A percentile compares a stretch with the other conserved stretches of the same genome.
Evolutionary conservation across 2,113 vertebrate genomes (phyloP).

Genomic region (Macrotis lagotis): DNA sequence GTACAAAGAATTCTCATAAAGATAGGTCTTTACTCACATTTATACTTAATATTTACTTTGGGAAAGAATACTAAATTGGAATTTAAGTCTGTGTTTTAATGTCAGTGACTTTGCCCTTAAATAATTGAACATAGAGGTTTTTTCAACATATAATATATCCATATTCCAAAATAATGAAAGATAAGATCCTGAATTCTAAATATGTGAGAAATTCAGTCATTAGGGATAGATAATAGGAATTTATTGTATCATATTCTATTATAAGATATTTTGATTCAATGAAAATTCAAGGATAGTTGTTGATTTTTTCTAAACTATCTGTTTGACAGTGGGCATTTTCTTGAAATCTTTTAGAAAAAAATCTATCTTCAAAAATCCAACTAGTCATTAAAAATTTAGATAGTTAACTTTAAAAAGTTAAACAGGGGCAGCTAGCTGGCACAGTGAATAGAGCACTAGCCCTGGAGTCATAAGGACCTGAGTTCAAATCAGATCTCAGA

Average conservation of each 20-base stretch:
- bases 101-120: not conserved
- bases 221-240: not conserved
- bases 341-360: not conserved
- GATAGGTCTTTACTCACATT: not conserved
- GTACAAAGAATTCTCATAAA: not conserved
- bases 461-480: too few species aligned
- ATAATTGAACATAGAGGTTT: not conserved
- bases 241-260: not conserved
- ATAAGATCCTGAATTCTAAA: not conserved
- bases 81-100: not conserved
- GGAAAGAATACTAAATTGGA: not conserved
- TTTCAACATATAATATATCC: not conserved
- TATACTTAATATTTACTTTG: not conserved
- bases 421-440: too few species aligned
- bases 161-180: not conserved
- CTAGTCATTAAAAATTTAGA: not conserved
- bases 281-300: not conserved
- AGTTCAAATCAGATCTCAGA: too few species aligned
- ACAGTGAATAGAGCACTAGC: too few species aligned
- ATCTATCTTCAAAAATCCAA: not conserved
- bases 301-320: not conserved
- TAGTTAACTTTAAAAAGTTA: too few species aligned
- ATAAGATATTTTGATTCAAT: not conserved
- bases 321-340: conserved; percentile 3
- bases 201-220: not conserved